Evolutionary conservation across 2,797 vertebrate species (phyloP).

Genomic region (Hydrophis major): DNA sequence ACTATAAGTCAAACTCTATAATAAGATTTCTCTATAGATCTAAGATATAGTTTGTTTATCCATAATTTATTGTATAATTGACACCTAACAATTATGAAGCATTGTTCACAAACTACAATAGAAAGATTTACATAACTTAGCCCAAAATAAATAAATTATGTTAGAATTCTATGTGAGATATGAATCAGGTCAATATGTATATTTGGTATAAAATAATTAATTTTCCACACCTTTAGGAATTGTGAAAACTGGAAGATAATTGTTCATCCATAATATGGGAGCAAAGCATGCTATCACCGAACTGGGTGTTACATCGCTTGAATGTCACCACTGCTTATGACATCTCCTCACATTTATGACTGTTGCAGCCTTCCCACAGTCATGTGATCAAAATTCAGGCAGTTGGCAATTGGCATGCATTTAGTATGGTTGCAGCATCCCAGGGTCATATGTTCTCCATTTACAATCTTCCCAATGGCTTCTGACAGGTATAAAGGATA

Average conservation of each 20-base stretch:
- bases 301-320: too few relatives aligned
- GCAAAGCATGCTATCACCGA: too few relatives aligned
- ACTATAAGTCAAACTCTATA: not conserved
- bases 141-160: not conserved
- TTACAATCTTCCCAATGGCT: not conserved
- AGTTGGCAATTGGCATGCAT: not conserved
- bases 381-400: not conserved
- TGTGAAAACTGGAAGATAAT: not conserved
- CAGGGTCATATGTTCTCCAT: not conserved
- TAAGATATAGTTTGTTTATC: not conserved
- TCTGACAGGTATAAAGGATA: not conserved
- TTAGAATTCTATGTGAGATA: not conserved
- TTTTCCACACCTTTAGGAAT: not conserved
- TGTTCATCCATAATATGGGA: not conserved
- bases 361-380: not conserved
- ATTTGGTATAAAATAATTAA: not conserved
- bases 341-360: not conserved
- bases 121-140: not conserved
- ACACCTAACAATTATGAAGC: not conserved
- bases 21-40: not conserved
- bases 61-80: not conserved
- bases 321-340: not conserved
- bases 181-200: not conserved
- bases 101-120: not conserved
- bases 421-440: not conserved